Base-by-base conservation (phyloP, 2,797 vertebrate species). In the Heteromormyrus szaboi region DNA sequence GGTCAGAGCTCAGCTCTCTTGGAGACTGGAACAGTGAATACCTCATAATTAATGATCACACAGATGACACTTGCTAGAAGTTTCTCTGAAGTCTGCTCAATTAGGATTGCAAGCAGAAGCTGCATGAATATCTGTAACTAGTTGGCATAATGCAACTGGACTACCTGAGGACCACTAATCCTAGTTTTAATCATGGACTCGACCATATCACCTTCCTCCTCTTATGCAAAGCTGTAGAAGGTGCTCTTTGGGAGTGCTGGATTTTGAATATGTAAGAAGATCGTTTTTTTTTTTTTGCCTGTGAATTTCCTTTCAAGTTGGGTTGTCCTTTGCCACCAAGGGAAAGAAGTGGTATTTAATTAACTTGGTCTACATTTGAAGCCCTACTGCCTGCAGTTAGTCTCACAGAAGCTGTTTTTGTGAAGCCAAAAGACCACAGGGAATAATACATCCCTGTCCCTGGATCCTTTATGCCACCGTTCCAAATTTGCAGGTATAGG, bases 341-440 rank as follows among this genome's bases (percentile, higher is more conserved):
- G 87, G 84, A 88, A 89, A 86, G 48, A 62, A 79, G 88, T 89
- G 90, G 87, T 90, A 68, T 92, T 91, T 91, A 91, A 90, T 91
- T 89, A 89, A 89, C 50, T 86, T 88, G 87, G 89, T 88, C 88
- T 86, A 51, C 65, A 86, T 91, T 86, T 89, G 62, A 79, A 59
- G 86, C 84, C 85, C 76, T 6, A 7, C 12, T 56, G 88, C 65
- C 44, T 88, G 86, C 44, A 48, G 33, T 87, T 68, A 54, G 85
- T 79, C 84, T 65, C 65, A n/a, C 86, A 41, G 85, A 89, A 91
- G 88, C 89, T 85, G 86, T 76, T 88, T 76, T 85, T 84, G 85
- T 46, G 85, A 44, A 50, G 41, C 41, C 50, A 5, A 54, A 62
- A 29, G 51, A 41, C 86, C 29, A 3, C 8, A n/a, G 54, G 54